These are phyloP conservation scores for Meliscaeva auricollis DNA, from an alignment of 2,888 invertebrate genomes.

Conservation along the genomic window DNA sequence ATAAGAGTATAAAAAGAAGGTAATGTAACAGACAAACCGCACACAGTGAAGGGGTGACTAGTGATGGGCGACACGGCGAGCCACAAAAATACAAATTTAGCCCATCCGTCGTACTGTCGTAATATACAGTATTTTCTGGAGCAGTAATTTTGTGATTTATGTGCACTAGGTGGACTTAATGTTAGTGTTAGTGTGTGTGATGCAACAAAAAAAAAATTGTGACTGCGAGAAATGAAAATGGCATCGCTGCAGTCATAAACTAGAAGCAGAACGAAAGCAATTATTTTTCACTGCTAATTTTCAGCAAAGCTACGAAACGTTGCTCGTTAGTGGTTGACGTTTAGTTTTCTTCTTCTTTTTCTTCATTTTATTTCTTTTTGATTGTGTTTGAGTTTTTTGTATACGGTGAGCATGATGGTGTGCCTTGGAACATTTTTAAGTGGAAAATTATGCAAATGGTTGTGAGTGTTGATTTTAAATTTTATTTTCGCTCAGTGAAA, in stretches of 20 bases:
- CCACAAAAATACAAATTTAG: background rate
- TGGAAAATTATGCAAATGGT: slow-evolving; percentile 64
- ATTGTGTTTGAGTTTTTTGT: slow-evolving; percentile 29
- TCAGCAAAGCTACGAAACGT: slow-evolving; percentile 6
- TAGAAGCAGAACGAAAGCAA: slow-evolving; percentile 43
- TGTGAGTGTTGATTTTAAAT: slow-evolving; percentile 48
- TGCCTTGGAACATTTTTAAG: slow-evolving; percentile 36
- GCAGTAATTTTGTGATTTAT: slow-evolving; percentile 38
- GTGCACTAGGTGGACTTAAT: slow-evolving; percentile 24
- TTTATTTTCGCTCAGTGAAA: slow-evolving; percentile 50
- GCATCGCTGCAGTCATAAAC: background rate
- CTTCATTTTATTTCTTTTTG: slow-evolving; percentile 24
- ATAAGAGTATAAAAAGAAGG: slow-evolving; percentile 2
- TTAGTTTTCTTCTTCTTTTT: background rate
- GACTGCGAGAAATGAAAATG: background rate
- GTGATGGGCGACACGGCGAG: background rate
- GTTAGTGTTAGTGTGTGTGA: background rate
- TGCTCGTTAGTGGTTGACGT: slow-evolving; percentile 46
- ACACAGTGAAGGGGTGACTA: background rate
- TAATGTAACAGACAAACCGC: slow-evolving; percentile 8
- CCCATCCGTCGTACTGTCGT: background rate
- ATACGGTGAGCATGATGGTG: background rate
- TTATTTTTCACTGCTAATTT: slow-evolving; percentile 63
- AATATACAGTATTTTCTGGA: background rate
- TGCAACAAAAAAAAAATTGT: background rate